Conservation (phyloP, 2,888 invertebrate genomes). For the Ditula angustiorana region DNA sequence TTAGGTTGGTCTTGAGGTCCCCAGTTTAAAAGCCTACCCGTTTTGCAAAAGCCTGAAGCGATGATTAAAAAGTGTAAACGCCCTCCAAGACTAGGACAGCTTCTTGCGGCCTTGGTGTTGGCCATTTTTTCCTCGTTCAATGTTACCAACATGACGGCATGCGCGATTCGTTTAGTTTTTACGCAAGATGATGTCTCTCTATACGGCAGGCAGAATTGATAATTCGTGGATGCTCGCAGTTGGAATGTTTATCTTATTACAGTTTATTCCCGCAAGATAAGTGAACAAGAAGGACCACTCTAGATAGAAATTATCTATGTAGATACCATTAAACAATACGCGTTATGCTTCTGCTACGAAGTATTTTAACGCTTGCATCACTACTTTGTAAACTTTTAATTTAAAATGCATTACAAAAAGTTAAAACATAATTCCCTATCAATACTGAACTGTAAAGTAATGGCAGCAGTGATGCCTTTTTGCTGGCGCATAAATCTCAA, state of each 20-base stretch:
- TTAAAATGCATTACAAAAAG: background rate
- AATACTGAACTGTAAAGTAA: background rate
- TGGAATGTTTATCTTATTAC: slow-evolving; percentile 24
- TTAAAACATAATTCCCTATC: background rate
- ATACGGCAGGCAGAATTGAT: slow-evolving; percentile 48
- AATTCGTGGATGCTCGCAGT: slow-evolving; percentile 42
- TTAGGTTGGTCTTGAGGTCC: slow-evolving; percentile 21
- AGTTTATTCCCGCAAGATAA: slow-evolving; percentile 25
- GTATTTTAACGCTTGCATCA: background rate
- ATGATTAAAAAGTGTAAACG: slow-evolving; percentile 78
- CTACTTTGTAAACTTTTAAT: background rate
- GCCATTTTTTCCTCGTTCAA: slow-evolving; percentile 82
- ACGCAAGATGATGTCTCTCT: slow-evolving; percentile 43
- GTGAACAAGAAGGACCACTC: slow-evolving; percentile 19
- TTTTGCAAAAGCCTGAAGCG: slow-evolving; percentile 64
- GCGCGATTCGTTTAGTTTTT: slow-evolving; percentile 68
- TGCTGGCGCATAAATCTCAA: slow-evolving; percentile 2
- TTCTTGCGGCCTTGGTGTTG: slow-evolving; percentile 80
- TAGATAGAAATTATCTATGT: slow-evolving; percentile 32
- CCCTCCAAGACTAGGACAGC: slow-evolving; percentile 84
- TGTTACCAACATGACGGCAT: slow-evolving; percentile 79
- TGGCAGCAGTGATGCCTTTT: background rate
- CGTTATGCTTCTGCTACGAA: slow-evolving; percentile 2
- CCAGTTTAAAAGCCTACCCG: slow-evolving; percentile 58
- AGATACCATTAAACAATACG: slow-evolving; percentile 25